Evolutionary conservation across 2,113 vertebrate species (phyloP).

Genomic region (Chauna torquata): DNA sequence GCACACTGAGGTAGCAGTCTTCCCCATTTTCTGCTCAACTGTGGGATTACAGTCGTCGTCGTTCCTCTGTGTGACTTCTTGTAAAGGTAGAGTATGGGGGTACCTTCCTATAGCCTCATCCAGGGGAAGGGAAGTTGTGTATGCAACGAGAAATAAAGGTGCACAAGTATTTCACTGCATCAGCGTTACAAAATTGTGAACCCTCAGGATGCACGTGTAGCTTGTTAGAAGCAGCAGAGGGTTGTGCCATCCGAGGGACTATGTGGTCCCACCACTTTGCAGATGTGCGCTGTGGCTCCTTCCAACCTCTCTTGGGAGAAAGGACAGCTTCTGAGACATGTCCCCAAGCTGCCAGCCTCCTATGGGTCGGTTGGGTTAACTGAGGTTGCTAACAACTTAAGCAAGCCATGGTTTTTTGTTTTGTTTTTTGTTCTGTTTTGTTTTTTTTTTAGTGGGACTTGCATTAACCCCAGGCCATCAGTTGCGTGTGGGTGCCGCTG

Average conservation of each 20-base stretch:
- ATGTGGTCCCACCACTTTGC: background rate
- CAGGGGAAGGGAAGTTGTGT: background rate
- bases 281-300: background rate
- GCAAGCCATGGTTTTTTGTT: background rate
- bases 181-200: background rate
- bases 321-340: no score
- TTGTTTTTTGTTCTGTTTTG: no score
- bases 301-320: background rate
- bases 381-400: background rate
- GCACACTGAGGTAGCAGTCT: background rate
- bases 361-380: background rate
- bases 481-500: background rate
- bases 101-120: background rate
- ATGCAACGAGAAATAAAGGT: background rate
- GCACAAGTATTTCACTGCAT: background rate
- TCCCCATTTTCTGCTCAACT: background rate
- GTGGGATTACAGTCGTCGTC: background rate
- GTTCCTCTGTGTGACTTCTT: background rate
- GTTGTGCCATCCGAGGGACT: no score
- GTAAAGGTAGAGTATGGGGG: background rate
- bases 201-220: no score
- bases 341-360: background rate
- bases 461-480: background rate
- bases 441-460: background rate
- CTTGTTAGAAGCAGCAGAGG: no score